Conservation (phyloP, 2,113 vertebrate genomes). For the Scortum barcoo region DNA sequence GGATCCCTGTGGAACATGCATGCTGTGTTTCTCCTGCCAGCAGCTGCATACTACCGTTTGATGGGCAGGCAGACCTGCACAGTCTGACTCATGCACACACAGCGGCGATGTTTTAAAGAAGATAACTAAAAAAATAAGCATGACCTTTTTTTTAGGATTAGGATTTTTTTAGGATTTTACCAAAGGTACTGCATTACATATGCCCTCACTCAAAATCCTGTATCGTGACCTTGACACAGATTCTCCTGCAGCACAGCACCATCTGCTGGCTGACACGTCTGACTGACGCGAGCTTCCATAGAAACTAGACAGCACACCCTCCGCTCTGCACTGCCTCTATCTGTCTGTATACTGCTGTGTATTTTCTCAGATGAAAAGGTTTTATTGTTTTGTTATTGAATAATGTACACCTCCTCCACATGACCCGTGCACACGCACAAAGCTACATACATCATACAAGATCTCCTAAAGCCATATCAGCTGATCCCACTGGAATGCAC, state of each 20-base stretch:
- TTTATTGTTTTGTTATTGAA: background rate
- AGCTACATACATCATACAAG: background rate
- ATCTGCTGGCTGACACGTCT: conserved; percentile 24
- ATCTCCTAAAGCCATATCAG: conserved; percentile 42
- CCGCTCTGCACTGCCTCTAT: background rate
- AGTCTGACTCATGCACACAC: background rate
- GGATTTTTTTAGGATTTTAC: background rate
- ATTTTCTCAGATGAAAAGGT: background rate
- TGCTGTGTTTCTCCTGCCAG: background rate
- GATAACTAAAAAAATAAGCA: background rate
- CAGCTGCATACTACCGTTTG: background rate
- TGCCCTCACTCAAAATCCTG: background rate
- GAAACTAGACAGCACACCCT: too few species aligned
- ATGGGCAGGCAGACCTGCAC: background rate
- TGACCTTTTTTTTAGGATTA: background rate
- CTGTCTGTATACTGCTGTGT: background rate
- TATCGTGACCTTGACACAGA: too few species aligned
- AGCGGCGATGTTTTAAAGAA: background rate
- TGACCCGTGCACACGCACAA: background rate
- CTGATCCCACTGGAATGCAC: conserved; percentile 31
- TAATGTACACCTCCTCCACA: background rate
- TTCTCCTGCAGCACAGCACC: background rate
- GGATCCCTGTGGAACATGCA: background rate
- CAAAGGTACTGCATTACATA: background rate
- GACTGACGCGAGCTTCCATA: background rate